Evolutionary conservation across 35 echinoderm and acorn worm genomes (phyloP).

Genomic region (Amphiura filiformis): DNA sequence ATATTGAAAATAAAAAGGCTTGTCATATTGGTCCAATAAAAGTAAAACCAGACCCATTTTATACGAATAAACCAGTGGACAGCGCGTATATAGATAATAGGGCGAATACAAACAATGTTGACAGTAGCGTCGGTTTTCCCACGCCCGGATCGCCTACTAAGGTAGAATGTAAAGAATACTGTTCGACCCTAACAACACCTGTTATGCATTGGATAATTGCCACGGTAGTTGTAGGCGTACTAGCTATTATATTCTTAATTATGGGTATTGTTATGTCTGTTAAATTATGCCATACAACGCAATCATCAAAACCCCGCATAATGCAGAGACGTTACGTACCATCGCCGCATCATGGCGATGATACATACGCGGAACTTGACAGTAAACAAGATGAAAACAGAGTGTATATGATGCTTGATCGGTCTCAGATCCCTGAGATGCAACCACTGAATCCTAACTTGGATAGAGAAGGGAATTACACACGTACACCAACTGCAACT

Average conservation of each 20-base stretch:
- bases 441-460: neutral
- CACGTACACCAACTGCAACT: neutral
- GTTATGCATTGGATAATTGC: neutral
- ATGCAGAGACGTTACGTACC: neutral
- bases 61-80: neutral
- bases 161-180: neutral
- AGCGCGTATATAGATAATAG: neutral
- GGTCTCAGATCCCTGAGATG: neutral
- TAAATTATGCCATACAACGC: neutral
- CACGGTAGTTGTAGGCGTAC: neutral
- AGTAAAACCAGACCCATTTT: neutral
- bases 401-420: neutral
- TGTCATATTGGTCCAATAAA: neutral
- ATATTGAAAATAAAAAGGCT: neutral
- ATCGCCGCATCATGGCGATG: neutral
- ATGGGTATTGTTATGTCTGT: neutral
- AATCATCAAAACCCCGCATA: neutral
- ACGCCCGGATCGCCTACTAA: neutral
- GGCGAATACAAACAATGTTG: neutral
- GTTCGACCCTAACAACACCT: neutral
- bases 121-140: neutral
- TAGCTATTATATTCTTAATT: constrained; percentile 1
- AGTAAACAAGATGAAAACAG: neutral
- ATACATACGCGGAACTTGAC: neutral
- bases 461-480: constrained; percentile 4